Percentiles rank a stretch among this genome's conserved stretches.
phyloP scores from a whole-genome alignment of 2,888 invertebrate genomes.

The Poecilus cupreus region DNA sequence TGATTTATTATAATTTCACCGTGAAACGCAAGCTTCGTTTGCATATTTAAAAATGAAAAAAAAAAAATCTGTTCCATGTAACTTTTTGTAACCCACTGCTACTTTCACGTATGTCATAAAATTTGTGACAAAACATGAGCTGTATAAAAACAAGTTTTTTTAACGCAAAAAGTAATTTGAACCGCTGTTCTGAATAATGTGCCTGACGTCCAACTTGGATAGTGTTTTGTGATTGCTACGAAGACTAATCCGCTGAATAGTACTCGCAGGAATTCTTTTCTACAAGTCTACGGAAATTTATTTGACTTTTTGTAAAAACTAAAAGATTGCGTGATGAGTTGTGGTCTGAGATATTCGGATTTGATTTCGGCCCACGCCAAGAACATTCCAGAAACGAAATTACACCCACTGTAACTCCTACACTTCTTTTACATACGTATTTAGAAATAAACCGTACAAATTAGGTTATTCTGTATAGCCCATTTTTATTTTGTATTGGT shows the following conservation, averaged over 20 bases:
- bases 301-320: background rate
- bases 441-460: too few species aligned
- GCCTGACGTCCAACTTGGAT: conserved; percentile 10
- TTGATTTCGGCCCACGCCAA: too few species aligned
- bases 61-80: conserved; percentile 42
- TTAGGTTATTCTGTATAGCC: too few species aligned
- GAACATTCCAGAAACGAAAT: too few species aligned
- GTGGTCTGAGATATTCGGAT: too few species aligned
- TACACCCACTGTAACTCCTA: too few species aligned
- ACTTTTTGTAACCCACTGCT: conserved; percentile 30
- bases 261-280: background rate
- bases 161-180: conserved; percentile 28
- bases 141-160: conserved; percentile 36
- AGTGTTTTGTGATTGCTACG: conserved; percentile 16
- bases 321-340: too few species aligned
- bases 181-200: conserved; percentile 28
- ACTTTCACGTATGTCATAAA: conserved; percentile 44
- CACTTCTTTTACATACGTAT: too few species aligned
- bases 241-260: background rate
- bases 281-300: background rate
- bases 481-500: too few species aligned
- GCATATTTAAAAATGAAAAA: conserved; percentile 49
- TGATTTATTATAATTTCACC: conserved; percentile 48
- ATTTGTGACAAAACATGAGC: conserved; percentile 38
- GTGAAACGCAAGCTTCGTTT: conserved; percentile 45